Base-by-base conservation (phyloP, 2,888 invertebrate genomes). In the Platypus cylindrus region DNA sequence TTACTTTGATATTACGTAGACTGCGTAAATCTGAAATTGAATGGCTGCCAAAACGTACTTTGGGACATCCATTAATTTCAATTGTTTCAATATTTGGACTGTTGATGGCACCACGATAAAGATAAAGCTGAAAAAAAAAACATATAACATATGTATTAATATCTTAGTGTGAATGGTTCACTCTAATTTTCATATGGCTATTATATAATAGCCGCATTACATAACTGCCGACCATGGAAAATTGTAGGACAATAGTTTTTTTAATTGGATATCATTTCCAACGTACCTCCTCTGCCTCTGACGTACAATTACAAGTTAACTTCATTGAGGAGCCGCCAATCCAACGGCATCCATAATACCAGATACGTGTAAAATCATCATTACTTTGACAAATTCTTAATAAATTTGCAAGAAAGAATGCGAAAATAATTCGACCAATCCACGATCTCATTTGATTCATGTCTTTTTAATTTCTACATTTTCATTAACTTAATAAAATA, bases 41-140 rank as follows among this genome's bases (percentile, higher is more conserved):
- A 49, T 74, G 65, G 1, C 65, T 50, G 26, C 68, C 62, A 45
- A 82, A 70, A 30, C 60, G 64, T 3, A 80, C 69, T 17, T 65
- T 62, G 32, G 66, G 65, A 55, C 86, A 86, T 53, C 76, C 73
- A 40, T 68, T 65, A 39, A 86, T 68, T 44, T 70, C 65, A 46
- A 86, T 74, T 30, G 44, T 37, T 18, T 45, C 33, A 3, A 55
- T 51, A 38, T 52, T 52, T 38, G 45, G 54, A 3, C 53, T 38
- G 24, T 52, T 52, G n/a, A 62, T 56, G 2, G 56, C 50, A 25
- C 50, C 46, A 39, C 50, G 45, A 41, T 49, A 44, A 29, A 62
- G 52, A 32, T 45, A 47, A 45, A 60, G 51, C 50, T 58, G 52
- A 53, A 59, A 49, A 18, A 48, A 53, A 37, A 34, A 38, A n/a